Evolutionary conservation across 2,888 invertebrate species (phyloP), one percentile per base, ranked within the genome.

Genomic region (Hemithea aestivaria): DNA sequence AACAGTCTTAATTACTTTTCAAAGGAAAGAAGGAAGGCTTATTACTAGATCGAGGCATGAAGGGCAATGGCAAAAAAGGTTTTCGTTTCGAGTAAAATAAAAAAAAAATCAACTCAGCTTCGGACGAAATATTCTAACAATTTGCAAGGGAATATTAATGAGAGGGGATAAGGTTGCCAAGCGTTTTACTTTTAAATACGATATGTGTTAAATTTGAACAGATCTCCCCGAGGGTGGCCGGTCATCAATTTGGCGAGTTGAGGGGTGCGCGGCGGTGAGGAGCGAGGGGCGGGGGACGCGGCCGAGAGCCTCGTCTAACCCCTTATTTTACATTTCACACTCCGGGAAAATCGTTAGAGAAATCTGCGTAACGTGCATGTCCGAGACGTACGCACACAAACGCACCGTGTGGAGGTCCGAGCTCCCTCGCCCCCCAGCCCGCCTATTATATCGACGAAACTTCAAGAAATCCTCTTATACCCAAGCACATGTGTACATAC

Each of bases 241-340:
- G 83, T 82, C 84, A 84, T 81, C 83, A 87, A 84, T 87, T 85
- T 83, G 75, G 81, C 74, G 69, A 68, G 71, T 48, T 48, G 51
- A 55, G 61, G 60, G 58, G 59, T 42, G 62, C 53, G 65, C 56
- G 60, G 60, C 58, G 62, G 53, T n/a, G n/a, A 63, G 21, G 41
- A 42, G 62, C 51, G 64, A 56, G 60, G 58, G 56, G 61, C 53
- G 62, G 51, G 50, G 65, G 60, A 58, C 56, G 67, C 72, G 70
- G 60, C 58, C 56, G 67, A 72, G 70, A 69, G 79, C 73, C 76
- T 75, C 77, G 74, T 74, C 79, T 87, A 84, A 87, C 85, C 85
- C 85, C 84, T 85, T 83, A 85, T 85, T 87, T 87, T 87, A 85
- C 85, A 87, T 87, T 87, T 87, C 85, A 87, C 85, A 87, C 85